phyloP scores from a whole-genome alignment of 2,113 vertebrate genomes.

The Ochotona curzoniae region DNA sequence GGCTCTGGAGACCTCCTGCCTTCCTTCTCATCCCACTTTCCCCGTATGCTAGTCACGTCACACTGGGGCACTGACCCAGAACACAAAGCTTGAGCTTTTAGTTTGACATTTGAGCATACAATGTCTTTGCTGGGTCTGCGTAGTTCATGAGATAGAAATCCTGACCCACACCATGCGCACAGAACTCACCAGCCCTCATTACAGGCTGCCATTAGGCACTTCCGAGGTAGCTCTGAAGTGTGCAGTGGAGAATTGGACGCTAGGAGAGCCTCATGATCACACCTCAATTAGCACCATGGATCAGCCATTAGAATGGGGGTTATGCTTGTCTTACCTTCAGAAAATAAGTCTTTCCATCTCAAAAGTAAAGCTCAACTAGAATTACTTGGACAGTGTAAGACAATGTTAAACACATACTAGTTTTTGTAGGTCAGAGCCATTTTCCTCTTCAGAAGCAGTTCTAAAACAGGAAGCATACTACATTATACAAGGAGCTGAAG shows the following conservation, averaged over 20 bases:
- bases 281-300: not conserved
- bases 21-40: too few relatives aligned
- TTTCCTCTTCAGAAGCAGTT: not conserved
- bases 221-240: not conserved
- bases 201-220: not conserved
- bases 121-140: not conserved
- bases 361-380: not conserved
- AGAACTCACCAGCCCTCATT: not conserved
- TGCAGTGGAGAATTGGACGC: not conserved
- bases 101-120: conserved; percentile 25
- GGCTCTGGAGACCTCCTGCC: not conserved
- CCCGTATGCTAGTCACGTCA: not conserved
- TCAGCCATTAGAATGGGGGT: not conserved
- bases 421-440: not conserved
- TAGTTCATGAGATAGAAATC: not conserved
- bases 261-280: not conserved
- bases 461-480: not conserved
- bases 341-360: not conserved
- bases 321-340: not conserved
- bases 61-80: not conserved
- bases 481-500: not conserved
- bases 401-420: not conserved
- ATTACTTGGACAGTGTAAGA: not conserved
- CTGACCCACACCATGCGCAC: not conserved
- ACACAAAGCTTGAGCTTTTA: not conserved